Base-by-base conservation (phyloP, 2,888 invertebrate genomes). In the Melipona beecheii region DNA sequence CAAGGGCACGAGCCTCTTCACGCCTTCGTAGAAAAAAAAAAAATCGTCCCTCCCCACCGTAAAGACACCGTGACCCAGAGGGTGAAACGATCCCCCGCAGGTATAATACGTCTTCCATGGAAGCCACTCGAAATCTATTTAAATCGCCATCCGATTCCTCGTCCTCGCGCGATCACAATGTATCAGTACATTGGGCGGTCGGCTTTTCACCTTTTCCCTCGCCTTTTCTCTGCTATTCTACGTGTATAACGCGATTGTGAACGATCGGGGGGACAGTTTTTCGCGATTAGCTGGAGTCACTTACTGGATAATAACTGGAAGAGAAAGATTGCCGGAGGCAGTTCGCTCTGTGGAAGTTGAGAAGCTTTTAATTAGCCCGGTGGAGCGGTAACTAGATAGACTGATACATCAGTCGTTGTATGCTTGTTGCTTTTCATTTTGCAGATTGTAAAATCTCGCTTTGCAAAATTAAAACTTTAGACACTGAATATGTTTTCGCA, bases 1-100 rank as follows among this genome's bases (percentile, higher is more conserved):
- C 78, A 89, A 86, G 86, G 91, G 93, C 93, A 93, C 92, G 93
- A 93, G 93, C 92, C 92, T 91, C 87, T 86, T 92, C 91, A 91
- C 91, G 91, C 91, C 91, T 92, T 91, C 91, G 89, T 86, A 86
- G 90, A 36, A 36, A 9, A 36, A 43, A 36, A 43, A 43, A 9
- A 43, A 9, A 43, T 19, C 80, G 43, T n/a, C 56, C 68, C 68
- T 21, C 58, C 73, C 81, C 24, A 19, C 65, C 65, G 15, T 58
- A 58, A 58, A 21, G n/a, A n/a, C 54, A 65, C 24, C 6, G 4
- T 19, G n/a, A 17, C 27, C 58, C 50, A 56, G 21, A 24, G 65
- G 77, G 78, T 68, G 75, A 84, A 85, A 81, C 83, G 86, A 89
- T 87, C 81, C 79, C 84, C 80, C 77, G 85, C 83, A 43, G 82